These are phyloP conservation scores for Aeoliscus strigatus DNA, from an alignment of 2,797 vertebrate genomes.

Conservation along the genomic window DNA sequence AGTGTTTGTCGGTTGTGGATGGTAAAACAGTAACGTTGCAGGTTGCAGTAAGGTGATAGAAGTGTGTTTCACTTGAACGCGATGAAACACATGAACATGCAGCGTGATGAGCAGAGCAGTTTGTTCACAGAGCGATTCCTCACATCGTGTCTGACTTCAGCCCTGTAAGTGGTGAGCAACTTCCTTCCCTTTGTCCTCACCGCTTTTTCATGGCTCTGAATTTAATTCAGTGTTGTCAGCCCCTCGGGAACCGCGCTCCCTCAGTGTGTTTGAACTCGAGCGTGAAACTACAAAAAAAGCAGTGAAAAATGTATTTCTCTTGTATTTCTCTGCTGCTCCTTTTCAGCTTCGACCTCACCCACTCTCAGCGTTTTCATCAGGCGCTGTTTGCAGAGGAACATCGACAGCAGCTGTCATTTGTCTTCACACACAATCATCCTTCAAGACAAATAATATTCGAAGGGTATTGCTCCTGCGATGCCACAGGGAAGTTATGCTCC, in stretches of 20 bases:
- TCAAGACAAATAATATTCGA: conserved; percentile 10
- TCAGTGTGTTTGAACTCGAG: conserved; percentile 29
- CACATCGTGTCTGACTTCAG: conserved; percentile 16
- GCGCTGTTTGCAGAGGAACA: conserved; percentile 6
- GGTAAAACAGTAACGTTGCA: too few species aligned
- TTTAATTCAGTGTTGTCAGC: conserved; percentile 32
- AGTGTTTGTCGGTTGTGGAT: too few species aligned
- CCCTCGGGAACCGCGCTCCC: conserved; percentile 32
- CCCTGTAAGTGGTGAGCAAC: conserved; percentile 9
- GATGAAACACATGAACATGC: too few species aligned
- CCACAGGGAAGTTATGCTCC: conserved; percentile 3
- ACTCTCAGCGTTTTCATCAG: conserved; percentile 6
- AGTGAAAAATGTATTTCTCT: conserved; percentile 26
- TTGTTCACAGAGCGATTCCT: too few species aligned
- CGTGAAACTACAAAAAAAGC: conserved; percentile 32
- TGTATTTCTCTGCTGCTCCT: conserved; percentile 10
- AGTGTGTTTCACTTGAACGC: too few species aligned
- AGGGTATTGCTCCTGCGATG: neutral
- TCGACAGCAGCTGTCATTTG: conserved; percentile 19
- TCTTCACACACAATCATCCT: conserved; percentile 9
- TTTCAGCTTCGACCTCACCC: conserved; percentile 3
- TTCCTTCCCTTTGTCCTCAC: conserved; percentile 25
- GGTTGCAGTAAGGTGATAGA: too few species aligned
- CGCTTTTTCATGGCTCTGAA: conserved; percentile 28
- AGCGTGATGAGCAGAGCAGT: too few species aligned